Evolutionary conservation across 2,797 vertebrate genomes (phyloP).

Genomic region (Acanthis flammea): DNA sequence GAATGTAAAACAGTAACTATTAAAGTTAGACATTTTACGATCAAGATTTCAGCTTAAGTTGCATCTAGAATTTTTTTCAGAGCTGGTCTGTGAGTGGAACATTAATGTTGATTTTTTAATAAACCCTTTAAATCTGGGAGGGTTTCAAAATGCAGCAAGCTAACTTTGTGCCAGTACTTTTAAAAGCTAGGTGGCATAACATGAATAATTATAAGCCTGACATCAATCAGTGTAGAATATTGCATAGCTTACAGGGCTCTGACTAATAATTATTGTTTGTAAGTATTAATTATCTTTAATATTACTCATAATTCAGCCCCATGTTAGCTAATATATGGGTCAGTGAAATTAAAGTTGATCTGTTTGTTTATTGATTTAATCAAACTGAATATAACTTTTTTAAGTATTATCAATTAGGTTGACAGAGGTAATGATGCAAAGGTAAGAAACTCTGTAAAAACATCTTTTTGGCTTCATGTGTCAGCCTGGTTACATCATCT

Average conservation of each 20-base stretch:
- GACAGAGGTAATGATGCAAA: neutral
- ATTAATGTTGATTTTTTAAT: neutral
- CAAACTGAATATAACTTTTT: neutral
- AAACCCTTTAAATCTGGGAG: neutral
- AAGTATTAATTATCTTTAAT: neutral
- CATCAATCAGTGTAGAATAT: slow-evolving; percentile 13
- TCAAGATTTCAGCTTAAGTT: neutral
- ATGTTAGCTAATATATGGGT: neutral
- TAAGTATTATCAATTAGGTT: neutral
- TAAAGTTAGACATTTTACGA: neutral
- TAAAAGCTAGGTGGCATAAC: neutral
- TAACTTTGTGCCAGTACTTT: slow-evolving; percentile 7
- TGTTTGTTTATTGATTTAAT: neutral
- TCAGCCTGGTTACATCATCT: neutral
- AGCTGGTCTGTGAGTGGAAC: neutral
- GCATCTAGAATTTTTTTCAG: neutral
- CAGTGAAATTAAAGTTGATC: neutral
- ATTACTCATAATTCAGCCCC: neutral
- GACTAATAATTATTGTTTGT: neutral
- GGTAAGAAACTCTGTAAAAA: neutral
- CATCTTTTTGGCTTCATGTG: neutral
- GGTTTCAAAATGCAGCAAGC: neutral
- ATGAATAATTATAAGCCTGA: slow-evolving; percentile 17
- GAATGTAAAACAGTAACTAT: neutral
- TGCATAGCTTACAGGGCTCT: neutral